Evolutionary conservation across 2,888 invertebrate genomes (phyloP), one percentile per base, ranked within the genome.

Genomic region (Melangyna quadrimaculata): DNA sequence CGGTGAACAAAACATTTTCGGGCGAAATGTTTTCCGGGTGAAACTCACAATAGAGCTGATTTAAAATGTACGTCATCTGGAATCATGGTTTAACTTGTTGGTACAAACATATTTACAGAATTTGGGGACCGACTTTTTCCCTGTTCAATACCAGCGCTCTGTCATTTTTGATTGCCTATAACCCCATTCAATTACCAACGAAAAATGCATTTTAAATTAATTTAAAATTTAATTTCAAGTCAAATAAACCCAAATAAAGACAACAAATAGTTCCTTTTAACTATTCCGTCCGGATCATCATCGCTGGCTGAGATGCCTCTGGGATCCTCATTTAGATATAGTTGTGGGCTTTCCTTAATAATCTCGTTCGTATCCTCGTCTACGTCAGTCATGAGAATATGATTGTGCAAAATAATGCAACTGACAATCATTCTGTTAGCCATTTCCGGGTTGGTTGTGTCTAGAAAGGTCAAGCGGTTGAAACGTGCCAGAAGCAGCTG

Each of bases 341-440:
- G 1, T 14, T 82, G 63, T 0, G 43, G 12, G 3, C 51, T 35
- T 7, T 69, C 72, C 1, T 37, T 51, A 4, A 83, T 9, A 9
- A 78, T 8, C 1, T 29, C 9, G 0, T 61, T 53, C 1, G 27
- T 32, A 29, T 83, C 70, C 1, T 83, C 70, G 1, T 65, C 74
- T 4, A 51, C 6, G 27, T 83, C 79, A 4, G n/a, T 55, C 74
- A 78, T 73, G 4, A 83, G 57, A 3, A 83, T 78, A 45, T 83
- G 83, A 24, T 83, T 83, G 59, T 83, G 83, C 0, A 83, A 65
- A 45, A 83, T 74, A 22, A 83, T 35, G 27, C 79, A 83, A 3
- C 55, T 43, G 40, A 45, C 35, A 0, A 74, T 63, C 55, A 83
- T 79, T 51, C 53, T 83, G 10, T 83, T 83, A 0, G 83, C 83